Evolutionary conservation across 2,113 vertebrate genomes (phyloP).

Genomic region (Caretta caretta): DNA sequence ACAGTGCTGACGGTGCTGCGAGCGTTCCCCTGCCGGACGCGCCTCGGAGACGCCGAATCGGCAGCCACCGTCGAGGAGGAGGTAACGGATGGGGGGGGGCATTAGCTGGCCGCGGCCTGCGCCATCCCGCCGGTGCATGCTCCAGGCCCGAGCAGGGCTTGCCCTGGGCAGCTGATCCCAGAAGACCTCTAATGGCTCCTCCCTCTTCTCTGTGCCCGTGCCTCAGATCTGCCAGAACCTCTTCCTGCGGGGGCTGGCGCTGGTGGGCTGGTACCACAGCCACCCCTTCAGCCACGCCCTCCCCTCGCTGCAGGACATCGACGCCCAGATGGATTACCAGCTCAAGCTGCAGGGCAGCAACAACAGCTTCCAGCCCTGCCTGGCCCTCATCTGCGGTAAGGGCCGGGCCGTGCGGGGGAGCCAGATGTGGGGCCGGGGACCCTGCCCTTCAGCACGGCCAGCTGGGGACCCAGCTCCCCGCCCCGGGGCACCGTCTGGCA

Average conservation of each 20-base stretch:
- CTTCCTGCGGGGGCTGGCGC: conserved; percentile 91
- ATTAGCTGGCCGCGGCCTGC: rapidly evolving
- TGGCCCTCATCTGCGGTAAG: conserved; percentile 94
- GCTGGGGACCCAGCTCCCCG: neutral
- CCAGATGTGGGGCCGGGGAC: rapidly evolving
- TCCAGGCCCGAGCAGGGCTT: too few species aligned
- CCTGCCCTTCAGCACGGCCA: neutral
- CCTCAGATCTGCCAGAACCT: conserved; percentile 94
- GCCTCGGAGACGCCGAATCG: conserved; percentile 86
- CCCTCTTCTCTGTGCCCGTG: neutral
- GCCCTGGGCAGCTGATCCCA: rapidly evolving
- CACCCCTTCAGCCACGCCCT: conserved; percentile 91
- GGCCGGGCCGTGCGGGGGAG: rapidly evolving
- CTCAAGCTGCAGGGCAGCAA: conserved; percentile 93
- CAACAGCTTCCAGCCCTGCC: conserved; percentile 95
- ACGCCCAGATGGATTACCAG: conserved; percentile 96
- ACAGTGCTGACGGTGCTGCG: conserved; percentile 92
- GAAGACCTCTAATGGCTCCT: rapidly evolving
- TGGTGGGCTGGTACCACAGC: conserved; percentile 99
- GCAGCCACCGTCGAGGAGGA: conserved; percentile 90
- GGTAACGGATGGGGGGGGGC: conserved; percentile 67
- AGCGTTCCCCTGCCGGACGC: conserved; percentile 93
- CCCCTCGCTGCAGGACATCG: conserved; percentile 95
- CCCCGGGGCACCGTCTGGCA: neutral
- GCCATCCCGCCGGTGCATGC: neutral